phyloP scores from a whole-genome alignment of 1,140 invertebrate species.

The Propsilocerus akamusi region DNA sequence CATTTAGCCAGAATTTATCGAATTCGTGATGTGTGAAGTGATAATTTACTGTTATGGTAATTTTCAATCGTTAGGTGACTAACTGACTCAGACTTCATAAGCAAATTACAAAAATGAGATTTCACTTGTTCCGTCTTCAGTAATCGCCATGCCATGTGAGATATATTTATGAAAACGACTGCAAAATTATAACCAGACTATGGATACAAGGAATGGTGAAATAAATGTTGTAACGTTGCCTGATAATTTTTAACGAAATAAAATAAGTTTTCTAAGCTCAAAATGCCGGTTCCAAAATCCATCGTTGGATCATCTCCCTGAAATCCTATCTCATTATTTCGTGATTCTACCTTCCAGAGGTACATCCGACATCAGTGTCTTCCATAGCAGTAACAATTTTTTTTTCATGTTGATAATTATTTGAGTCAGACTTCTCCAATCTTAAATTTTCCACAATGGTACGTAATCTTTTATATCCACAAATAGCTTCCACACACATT shows the following conservation, averaged over 20 bases:
- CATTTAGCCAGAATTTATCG: slow-evolving; percentile 80
- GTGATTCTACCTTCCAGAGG: slow-evolving; percentile 48
- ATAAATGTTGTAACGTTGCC: slow-evolving; percentile 58
- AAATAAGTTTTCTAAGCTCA: slow-evolving; percentile 81
- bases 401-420: slow-evolving; percentile 61
- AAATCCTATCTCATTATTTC: slow-evolving; percentile 92
- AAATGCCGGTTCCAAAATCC: slow-evolving; percentile 91
- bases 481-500: slow-evolving; percentile 68
- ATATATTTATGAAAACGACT: slow-evolving; percentile 87
- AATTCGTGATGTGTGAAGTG: slow-evolving; percentile 89
- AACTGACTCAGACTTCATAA: slow-evolving; percentile 30
- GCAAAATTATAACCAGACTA: slow-evolving; percentile 74
- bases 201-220: slow-evolving; percentile 80
- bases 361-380: slow-evolving; percentile 52
- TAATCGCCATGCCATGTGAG: slow-evolving; percentile 69
- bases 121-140: slow-evolving; percentile 67
- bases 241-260: slow-evolving; percentile 75
- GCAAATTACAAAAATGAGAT: slow-evolving; percentile 85
- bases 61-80: slow-evolving; percentile 35
- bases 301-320: slow-evolving; percentile 91
- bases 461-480: slow-evolving; percentile 67
- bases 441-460: slow-evolving; percentile 58
- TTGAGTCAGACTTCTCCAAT: slow-evolving; percentile 49
- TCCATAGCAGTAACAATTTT: slow-evolving; percentile 65
- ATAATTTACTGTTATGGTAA: slow-evolving; percentile 89